phyloP scores from a whole-genome alignment of 2,113 vertebrate genomes.

The Pampusana beccarii region DNA sequence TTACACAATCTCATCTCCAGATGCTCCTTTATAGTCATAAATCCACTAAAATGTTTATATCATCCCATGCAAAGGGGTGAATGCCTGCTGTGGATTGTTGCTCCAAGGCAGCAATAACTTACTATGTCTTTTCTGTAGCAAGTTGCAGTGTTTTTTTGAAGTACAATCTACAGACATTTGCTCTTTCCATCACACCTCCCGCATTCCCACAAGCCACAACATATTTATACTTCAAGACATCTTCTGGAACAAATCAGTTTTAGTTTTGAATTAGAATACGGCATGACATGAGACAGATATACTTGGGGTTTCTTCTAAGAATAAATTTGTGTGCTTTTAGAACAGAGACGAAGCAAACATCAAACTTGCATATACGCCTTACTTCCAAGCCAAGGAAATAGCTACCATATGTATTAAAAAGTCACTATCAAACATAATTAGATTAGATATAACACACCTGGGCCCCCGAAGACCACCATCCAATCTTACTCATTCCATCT shows the following conservation, averaged over 20 bases:
- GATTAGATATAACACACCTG: conserved; percentile 46
- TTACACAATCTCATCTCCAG: conserved; percentile 69
- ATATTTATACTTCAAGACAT: conserved; percentile 60
- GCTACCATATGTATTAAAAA: conserved; percentile 60
- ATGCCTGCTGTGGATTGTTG: conserved; percentile 39
- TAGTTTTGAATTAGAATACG: conserved; percentile 38
- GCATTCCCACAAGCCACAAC: conserved; percentile 60
- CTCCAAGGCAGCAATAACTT: conserved; percentile 62
- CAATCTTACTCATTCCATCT: conserved; percentile 30
- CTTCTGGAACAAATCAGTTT: conserved; percentile 65
- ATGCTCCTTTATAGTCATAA: conserved; percentile 55
- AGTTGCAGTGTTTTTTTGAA: conserved; percentile 41
- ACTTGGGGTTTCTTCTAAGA: conserved; percentile 17
- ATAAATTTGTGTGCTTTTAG: conserved; percentile 22
- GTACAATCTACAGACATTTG: conserved; percentile 55
- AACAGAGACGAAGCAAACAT: conserved; percentile 30
- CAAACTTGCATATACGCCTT: background rate
- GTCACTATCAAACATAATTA: conserved; percentile 43
- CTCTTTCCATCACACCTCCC: conserved; percentile 66
- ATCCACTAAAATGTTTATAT: conserved; percentile 61
- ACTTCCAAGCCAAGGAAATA: conserved; percentile 36
- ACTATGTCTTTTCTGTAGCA: conserved; percentile 49
- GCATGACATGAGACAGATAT: conserved; percentile 58
- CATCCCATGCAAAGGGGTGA: conserved; percentile 41
- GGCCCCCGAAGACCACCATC: conserved; percentile 33